phyloP scores from a whole-genome alignment of 2,797 vertebrate genomes.

The Rhincodon typus region DNA sequence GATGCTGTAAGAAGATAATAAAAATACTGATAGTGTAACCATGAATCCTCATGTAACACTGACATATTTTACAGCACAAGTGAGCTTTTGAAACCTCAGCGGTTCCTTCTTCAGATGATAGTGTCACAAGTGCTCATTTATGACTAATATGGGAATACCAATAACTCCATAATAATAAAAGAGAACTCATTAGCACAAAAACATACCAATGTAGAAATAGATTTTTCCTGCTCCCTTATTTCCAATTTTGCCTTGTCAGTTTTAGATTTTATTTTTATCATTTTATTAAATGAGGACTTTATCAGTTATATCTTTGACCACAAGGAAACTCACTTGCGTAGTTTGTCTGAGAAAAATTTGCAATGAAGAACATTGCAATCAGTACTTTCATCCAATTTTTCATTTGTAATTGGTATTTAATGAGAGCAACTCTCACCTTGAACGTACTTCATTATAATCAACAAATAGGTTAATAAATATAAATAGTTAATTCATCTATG shows the following conservation, averaged over 20 bases:
- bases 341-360: too few relatives aligned
- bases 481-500: background rate
- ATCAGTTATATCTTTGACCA: background rate
- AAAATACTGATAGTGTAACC: slow-evolving; percentile 24
- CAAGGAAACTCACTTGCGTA: too few relatives aligned
- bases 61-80: slow-evolving; percentile 33
- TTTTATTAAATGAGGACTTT: background rate
- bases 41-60: slow-evolving; percentile 31
- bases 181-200: background rate
- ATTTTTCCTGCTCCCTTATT: background rate
- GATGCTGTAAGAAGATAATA: background rate
- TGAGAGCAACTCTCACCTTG: background rate
- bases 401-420: background rate
- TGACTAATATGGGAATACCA: background rate
- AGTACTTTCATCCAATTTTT: background rate
- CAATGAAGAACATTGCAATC: background rate
- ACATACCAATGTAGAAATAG: background rate
- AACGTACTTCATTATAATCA: background rate
- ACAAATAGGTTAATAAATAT: background rate
- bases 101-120: slow-evolving; percentile 26
- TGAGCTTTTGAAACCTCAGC: slow-evolving; percentile 10
- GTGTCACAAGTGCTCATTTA: slow-evolving; percentile 23
- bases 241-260: background rate
- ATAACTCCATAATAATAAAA: slow-evolving; percentile 1
- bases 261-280: background rate